These are phyloP conservation scores for Drosophila sp. DNA, from an alignment of 1,140 invertebrate genomes.

Conservation along the genomic window DNA sequence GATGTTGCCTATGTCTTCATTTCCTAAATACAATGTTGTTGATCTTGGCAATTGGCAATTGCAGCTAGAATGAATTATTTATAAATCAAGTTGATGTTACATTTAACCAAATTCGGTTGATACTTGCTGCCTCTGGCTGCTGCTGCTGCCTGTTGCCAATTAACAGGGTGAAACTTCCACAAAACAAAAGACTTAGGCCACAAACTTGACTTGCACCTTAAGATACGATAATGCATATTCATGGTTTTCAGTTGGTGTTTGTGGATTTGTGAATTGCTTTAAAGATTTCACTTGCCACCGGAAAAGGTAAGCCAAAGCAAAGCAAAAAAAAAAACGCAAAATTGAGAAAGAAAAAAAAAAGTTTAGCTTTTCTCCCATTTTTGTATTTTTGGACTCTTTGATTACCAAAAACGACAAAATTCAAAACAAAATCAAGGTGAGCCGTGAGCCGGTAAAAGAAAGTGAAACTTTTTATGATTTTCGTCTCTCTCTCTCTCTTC, in stretches of 20 bases:
- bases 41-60: conserved; percentile 12
- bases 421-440: conserved; percentile 16
- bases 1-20: conserved; percentile 70
- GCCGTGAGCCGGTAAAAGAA: conserved; percentile 49
- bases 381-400: conserved; percentile 27
- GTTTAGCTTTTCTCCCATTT: conserved; percentile 1
- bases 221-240: conserved; percentile 50
- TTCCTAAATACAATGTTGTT: conserved; percentile 72
- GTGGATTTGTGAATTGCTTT: conserved; percentile 36
- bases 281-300: conserved; percentile 60
- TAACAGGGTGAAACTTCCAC: conserved; percentile 71
- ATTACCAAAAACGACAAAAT: conserved; percentile 12
- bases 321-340: not conserved
- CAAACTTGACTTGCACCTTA: conserved; percentile 40
- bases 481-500: conserved; percentile 30
- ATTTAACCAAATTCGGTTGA: conserved; percentile 75
- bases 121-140: conserved; percentile 26
- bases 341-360: not conserved
- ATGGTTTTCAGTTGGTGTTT: conserved; percentile 16
- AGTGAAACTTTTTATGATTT: conserved; percentile 68
- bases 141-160: conserved; percentile 49
- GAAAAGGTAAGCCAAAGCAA: conserved; percentile 43
- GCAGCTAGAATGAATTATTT: conserved; percentile 73
- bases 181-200: conserved; percentile 61
- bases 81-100: conserved; percentile 78